Evolutionary conservation across 2,888 invertebrate species (phyloP).

Genomic region (Prenolepis imparis): DNA sequence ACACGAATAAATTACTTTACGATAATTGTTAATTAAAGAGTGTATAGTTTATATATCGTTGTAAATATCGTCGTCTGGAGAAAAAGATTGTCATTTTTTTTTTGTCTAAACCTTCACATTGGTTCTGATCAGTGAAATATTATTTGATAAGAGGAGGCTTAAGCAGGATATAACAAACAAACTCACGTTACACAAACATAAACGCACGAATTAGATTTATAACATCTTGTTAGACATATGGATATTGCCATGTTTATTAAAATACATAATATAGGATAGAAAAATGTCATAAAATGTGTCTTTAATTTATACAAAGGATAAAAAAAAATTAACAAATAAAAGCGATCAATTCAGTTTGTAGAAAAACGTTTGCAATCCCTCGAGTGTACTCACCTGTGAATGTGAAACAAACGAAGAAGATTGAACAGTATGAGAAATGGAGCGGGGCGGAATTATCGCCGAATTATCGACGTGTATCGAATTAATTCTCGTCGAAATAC

Average conservation of each 20-base stretch:
- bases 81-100: background rate
- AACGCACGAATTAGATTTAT: slow-evolving; percentile 32
- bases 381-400: slow-evolving; percentile 78
- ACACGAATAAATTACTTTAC: background rate
- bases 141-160: background rate
- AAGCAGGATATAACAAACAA: slow-evolving; percentile 31
- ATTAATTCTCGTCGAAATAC: slow-evolving; percentile 62
- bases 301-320: background rate
- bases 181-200: slow-evolving; percentile 13
- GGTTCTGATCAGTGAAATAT: slow-evolving; percentile 1
- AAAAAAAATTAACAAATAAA: slow-evolving; percentile 7
- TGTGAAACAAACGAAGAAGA: slow-evolving; percentile 70
- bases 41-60: slow-evolving; percentile 61
- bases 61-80: slow-evolving; percentile 27
- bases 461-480: slow-evolving; percentile 68
- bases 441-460: slow-evolving; percentile 56
- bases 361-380: background rate
- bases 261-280: background rate
- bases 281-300: background rate
- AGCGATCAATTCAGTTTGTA: background rate
- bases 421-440: slow-evolving; percentile 49
- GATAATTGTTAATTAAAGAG: slow-evolving; percentile 13
- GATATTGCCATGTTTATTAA: background rate
- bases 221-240: slow-evolving; percentile 14
- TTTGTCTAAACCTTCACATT: background rate